phyloP scores from a whole-genome alignment of 2,113 vertebrate genomes.

The Lagopus muta region DNA sequence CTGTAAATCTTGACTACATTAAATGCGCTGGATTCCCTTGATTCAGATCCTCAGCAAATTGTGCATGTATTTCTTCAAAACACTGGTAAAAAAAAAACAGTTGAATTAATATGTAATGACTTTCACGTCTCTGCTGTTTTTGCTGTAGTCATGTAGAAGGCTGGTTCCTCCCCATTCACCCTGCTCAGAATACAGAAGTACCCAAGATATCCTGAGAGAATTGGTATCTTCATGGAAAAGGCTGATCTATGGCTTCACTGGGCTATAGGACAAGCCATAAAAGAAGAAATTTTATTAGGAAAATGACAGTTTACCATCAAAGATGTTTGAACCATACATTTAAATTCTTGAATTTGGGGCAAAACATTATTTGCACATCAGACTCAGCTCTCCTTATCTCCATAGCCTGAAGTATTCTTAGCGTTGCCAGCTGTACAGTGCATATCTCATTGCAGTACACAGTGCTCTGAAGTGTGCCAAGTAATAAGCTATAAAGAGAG shows the following conservation, averaged over 20 bases:
- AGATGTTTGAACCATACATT: conserved; percentile 31
- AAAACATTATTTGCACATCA: conserved; percentile 15
- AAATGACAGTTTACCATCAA: not conserved
- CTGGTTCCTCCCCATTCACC: not conserved
- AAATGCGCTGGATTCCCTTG: not conserved
- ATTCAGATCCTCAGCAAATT: not conserved
- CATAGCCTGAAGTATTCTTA: conserved; percentile 12
- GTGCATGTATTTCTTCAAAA: not conserved
- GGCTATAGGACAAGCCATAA: not conserved
- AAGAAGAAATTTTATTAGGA: not conserved
- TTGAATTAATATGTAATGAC: not conserved
- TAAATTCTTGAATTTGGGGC: conserved; percentile 32
- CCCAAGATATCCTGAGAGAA: not conserved
- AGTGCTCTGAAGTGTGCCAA: conserved; percentile 58
- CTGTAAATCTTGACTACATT: not conserved
- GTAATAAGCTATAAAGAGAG: conserved; percentile 70
- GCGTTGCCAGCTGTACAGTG: conserved; percentile 10
- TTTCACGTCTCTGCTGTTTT: not conserved
- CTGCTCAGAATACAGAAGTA: not conserved
- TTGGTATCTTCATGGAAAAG: not conserved
- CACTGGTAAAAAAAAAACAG: not conserved
- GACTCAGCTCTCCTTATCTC: conserved; percentile 36
- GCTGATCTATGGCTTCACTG: not conserved
- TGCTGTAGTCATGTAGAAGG: not conserved
- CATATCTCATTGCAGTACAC: conserved; percentile 40